These are phyloP conservation scores for Scatophagus argus DNA, from an alignment of 2,113 vertebrate species.

Conservation along the genomic window DNA sequence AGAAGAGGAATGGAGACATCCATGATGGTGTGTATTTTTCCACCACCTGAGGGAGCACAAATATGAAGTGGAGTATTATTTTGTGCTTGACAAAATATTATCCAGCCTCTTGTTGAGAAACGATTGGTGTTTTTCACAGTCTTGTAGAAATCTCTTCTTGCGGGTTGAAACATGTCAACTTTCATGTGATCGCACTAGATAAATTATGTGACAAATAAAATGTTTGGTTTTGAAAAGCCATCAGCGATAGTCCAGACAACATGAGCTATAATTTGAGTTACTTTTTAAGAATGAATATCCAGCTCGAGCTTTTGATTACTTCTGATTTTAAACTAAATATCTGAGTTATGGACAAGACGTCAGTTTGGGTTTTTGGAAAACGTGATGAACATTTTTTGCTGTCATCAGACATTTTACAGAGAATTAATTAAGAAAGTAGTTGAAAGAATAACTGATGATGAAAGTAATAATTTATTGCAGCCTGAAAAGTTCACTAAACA, in stretches of 20 bases:
- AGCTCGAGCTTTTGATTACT: background rate
- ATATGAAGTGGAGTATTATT: slow-evolving; percentile 26
- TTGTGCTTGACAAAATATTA: slow-evolving; percentile 21
- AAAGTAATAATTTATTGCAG: background rate
- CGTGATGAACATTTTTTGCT: background rate
- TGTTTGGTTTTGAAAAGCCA: too few relatives aligned
- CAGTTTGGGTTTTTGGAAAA: background rate
- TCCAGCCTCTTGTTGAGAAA: background rate
- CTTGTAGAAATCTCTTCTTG: slow-evolving; percentile 16
- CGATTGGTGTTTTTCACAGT: slow-evolving; percentile 15
- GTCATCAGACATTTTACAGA: background rate
- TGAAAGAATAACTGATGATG: background rate
- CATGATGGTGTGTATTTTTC: slow-evolving; percentile 85
- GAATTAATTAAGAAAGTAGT: background rate
- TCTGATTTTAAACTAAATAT: background rate
- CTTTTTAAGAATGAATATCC: background rate
- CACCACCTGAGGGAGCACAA: background rate
- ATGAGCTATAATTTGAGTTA: background rate
- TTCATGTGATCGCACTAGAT: background rate
- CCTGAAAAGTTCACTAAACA: background rate
- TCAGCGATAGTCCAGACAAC: background rate
- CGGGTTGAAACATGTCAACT: background rate
- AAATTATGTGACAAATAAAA: background rate
- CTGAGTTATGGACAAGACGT: background rate
- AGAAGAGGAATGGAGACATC: slow-evolving; percentile 95